These are phyloP conservation scores for Hippocampus abdominalis DNA, from an alignment of 2,113 vertebrate species.

Conservation along the genomic window DNA sequence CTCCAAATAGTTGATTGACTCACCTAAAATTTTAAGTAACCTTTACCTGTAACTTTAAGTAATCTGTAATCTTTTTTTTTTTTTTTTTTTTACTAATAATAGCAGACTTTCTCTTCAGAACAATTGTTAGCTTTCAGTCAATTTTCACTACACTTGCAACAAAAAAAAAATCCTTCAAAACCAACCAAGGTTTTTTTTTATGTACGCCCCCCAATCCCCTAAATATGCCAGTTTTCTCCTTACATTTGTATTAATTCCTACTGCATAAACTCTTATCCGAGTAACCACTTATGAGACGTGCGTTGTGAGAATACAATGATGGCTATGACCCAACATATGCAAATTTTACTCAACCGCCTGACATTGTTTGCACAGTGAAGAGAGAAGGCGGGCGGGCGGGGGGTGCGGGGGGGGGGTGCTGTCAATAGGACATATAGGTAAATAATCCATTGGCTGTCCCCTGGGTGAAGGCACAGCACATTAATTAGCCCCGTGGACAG, in stretches of 20 bases:
- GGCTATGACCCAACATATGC: slow-evolving; percentile 32
- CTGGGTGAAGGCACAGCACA: slow-evolving; percentile 63
- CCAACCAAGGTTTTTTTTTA: no score
- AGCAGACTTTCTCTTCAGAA: no score
- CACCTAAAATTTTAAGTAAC: no score
- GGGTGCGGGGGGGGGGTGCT: slow-evolving; percentile 45
- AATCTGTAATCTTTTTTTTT: no score
- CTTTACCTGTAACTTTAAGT: no score
- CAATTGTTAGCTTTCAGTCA: no score
- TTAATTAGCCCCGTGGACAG: slow-evolving; percentile 75
- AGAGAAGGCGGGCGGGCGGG: background rate
- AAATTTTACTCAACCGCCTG: slow-evolving; percentile 28
- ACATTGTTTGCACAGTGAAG: slow-evolving; percentile 29
- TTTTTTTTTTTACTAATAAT: no score
- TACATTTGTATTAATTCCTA: background rate
- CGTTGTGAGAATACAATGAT: slow-evolving; percentile 1
- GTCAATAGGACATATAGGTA: slow-evolving; percentile 70
- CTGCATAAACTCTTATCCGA: background rate
- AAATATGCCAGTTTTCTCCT: no score
- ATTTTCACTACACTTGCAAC: no score
- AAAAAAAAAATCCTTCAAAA: no score
- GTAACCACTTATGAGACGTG: background rate
- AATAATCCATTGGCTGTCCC: slow-evolving; percentile 71
- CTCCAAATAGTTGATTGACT: no score
- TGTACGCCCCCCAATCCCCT: no score